Conservation (phyloP, 1,140 invertebrate species). For the Philotrypesis tridentata region DNA sequence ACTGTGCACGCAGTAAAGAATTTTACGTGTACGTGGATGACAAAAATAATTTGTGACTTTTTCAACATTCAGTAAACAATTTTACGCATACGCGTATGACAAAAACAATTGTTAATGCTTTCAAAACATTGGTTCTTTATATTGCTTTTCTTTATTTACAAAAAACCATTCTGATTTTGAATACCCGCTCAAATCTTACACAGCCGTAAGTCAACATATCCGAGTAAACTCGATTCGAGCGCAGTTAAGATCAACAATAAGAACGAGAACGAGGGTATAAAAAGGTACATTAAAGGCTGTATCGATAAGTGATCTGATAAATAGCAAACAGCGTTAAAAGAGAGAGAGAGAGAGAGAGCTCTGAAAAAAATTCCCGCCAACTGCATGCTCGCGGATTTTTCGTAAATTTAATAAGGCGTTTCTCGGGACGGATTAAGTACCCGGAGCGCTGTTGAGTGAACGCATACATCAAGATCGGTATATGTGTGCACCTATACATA, state of each 20-base stretch:
- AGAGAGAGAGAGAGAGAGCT: neutral
- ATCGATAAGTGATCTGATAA: neutral
- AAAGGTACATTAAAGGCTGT: neutral
- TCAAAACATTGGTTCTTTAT: too few species aligned
- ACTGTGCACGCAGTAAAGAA: too few species aligned
- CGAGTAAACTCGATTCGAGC: neutral
- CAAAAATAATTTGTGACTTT: too few species aligned
- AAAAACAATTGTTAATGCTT: too few species aligned
- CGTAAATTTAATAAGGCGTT: constrained; percentile 21
- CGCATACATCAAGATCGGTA: constrained; percentile 11
- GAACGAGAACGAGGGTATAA: neutral
- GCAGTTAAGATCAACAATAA: neutral
- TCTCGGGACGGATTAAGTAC: constrained; percentile 3
- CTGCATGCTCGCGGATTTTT: neutral
- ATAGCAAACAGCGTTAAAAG: neutral
- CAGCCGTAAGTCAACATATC: neutral
- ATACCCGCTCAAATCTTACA: neutral
- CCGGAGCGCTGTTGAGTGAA: neutral
- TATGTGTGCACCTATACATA: too few species aligned
- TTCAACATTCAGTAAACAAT: too few species aligned
- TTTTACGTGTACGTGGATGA: too few species aligned
- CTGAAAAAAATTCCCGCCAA: neutral
- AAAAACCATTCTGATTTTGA: neutral
- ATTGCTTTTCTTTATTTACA: neutral
- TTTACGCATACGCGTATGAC: too few species aligned